A percentile compares a stretch with the other conserved stretches of the same genome.
Conservation (phyloP, 2,113 vertebrate genomes). For the Tyrannus savana region DNA sequence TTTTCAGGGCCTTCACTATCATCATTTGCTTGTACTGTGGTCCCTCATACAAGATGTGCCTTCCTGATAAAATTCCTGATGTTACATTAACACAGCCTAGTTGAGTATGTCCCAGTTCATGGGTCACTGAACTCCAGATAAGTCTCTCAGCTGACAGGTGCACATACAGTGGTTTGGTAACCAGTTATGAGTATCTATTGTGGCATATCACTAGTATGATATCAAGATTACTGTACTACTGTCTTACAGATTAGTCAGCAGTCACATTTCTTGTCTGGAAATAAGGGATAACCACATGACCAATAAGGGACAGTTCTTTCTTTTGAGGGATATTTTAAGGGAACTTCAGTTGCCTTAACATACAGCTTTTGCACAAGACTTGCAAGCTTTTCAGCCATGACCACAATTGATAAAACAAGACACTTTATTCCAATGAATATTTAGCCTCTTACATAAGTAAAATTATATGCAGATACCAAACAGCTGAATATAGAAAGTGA, state of each 20-base stretch:
- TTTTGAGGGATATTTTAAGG: background rate
- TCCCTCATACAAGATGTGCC: background rate
- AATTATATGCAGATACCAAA: background rate
- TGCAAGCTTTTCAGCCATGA: background rate
- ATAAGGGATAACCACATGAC: background rate
- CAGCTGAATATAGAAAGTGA: background rate
- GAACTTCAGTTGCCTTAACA: background rate
- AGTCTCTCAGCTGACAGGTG: background rate
- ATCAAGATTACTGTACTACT: background rate
- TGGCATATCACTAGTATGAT: background rate
- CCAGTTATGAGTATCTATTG: background rate
- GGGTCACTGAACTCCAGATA: background rate
- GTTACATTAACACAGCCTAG: background rate
- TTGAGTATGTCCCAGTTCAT: background rate
- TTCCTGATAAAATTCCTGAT: background rate
- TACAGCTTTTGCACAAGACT: background rate
- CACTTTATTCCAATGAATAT: background rate
- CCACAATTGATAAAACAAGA: background rate
- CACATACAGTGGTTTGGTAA: background rate
- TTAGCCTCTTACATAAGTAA: background rate
- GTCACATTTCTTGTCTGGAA: background rate
- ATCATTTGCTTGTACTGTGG: background rate
- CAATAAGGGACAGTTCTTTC: background rate
- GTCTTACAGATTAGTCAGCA: background rate
- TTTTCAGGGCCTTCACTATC: background rate